Evolutionary conservation across 2,113 vertebrate species (phyloP).

Genomic region (Sebastes fasciatus): DNA sequence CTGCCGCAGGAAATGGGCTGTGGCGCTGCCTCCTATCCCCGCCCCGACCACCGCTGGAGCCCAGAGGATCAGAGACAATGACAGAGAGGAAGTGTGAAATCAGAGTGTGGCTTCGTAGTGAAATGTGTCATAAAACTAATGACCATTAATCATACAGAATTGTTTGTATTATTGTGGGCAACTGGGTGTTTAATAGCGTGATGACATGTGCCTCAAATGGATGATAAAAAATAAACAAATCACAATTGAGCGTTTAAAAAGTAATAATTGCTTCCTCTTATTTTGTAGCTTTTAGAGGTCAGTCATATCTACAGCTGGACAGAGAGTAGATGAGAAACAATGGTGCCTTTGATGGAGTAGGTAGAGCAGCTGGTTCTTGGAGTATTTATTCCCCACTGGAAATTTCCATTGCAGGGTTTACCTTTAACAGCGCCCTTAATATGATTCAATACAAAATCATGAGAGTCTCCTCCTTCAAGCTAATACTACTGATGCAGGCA

Average conservation of each 20-base stretch:
- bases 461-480: not conserved
- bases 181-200: not conserved
- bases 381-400: not conserved
- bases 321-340: not conserved
- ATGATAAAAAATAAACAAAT: not conserved
- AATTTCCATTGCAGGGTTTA: slow-evolving; percentile 6
- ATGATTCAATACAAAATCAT: not conserved
- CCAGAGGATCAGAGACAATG: not conserved
- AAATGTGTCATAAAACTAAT: not conserved
- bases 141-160: not conserved
- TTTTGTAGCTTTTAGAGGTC: not conserved
- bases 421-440: not conserved
- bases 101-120: not conserved
- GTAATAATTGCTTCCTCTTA: not conserved
- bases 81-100: slow-evolving; percentile 4
- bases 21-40: slow-evolving; percentile 93
- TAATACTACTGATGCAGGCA: not conserved
- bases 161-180: not conserved
- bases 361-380: not conserved
- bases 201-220: not conserved
- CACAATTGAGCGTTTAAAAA: not conserved
- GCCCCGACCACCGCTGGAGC: slow-evolving; percentile 92
- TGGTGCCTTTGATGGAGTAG: not conserved
- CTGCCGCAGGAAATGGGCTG: slow-evolving; percentile 93
- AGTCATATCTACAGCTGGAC: slow-evolving; percentile 1